Percentiles rank a stretch among this genome's conserved stretches.
Evolutionary conservation across 2,113 vertebrate species (phyloP).

Genomic region (Alethe castanea): DNA sequence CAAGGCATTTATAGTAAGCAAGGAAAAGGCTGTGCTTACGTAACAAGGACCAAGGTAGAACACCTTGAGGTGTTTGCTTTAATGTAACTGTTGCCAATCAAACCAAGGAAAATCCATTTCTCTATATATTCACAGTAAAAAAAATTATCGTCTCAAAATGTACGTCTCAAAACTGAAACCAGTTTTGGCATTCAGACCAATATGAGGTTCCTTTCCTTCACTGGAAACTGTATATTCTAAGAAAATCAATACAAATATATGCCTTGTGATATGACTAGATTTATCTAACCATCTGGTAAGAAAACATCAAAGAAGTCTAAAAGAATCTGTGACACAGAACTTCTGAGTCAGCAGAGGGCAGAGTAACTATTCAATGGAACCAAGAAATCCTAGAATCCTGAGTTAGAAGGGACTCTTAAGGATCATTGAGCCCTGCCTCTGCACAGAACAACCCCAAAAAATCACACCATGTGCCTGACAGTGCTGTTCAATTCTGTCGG

Average conservation of each 20-base stretch:
- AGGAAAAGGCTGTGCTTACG: background rate
- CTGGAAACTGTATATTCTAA: background rate
- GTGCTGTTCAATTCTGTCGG: background rate
- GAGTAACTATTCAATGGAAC: background rate
- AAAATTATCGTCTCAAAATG: background rate
- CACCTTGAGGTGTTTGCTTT: background rate
- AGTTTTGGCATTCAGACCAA: background rate
- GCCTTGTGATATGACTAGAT: background rate
- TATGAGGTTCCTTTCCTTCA: background rate
- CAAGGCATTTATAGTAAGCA: background rate
- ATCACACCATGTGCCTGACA: background rate
- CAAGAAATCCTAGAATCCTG: background rate
- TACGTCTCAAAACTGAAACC: background rate
- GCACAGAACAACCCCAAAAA: background rate
- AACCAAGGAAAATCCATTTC: background rate
- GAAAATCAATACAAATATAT: background rate
- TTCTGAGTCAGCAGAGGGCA: constrained; percentile 13
- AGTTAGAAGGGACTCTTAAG: background rate
- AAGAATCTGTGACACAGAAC: background rate
- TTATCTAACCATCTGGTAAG: background rate
- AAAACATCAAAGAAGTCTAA: background rate
- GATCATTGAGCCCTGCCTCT: background rate
- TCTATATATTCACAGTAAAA: background rate
- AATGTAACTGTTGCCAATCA: background rate
- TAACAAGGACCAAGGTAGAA: background rate